Evolutionary conservation across 2,888 invertebrate species (phyloP).

Genomic region (Dione juno): DNA sequence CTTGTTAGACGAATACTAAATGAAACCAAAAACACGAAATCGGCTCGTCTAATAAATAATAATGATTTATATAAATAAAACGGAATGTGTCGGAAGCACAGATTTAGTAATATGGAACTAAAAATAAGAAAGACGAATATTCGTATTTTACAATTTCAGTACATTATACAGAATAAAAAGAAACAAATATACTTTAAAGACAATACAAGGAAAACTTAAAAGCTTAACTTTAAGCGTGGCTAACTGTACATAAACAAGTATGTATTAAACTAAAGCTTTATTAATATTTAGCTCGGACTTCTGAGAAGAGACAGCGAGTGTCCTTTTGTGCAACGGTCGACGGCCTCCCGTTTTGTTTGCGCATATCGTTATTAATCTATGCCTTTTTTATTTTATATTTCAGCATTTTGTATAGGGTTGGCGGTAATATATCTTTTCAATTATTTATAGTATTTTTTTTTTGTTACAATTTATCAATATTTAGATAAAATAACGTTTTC

Average conservation of each 20-base stretch:
- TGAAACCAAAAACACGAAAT: too few relatives aligned
- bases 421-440: not conserved
- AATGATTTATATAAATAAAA: too few relatives aligned
- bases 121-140: too few relatives aligned
- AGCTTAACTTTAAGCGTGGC: slow-evolving; percentile 4
- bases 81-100: too few relatives aligned
- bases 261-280: slow-evolving; percentile 54
- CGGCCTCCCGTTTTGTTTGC: slow-evolving; percentile 67
- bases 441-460: not conserved
- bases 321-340: slow-evolving; percentile 63
- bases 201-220: slow-evolving; percentile 16
- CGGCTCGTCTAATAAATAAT: too few relatives aligned
- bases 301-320: slow-evolving; percentile 76
- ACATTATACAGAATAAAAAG: not conserved
- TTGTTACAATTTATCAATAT: too few relatives aligned
- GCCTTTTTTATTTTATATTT: slow-evolving; percentile 40
- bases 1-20: too few relatives aligned
- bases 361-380: slow-evolving; percentile 47
- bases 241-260: slow-evolving; percentile 57
- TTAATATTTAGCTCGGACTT: slow-evolving; percentile 68
- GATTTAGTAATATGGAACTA: too few relatives aligned
- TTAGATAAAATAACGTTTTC: too few relatives aligned
- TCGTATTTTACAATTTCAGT: not conserved
- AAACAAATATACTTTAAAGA: not conserved
- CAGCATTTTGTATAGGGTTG: slow-evolving; percentile 33